Conservation (phyloP, 2,888 invertebrate genomes). For the Branchipolynoe longqiensis region DNA sequence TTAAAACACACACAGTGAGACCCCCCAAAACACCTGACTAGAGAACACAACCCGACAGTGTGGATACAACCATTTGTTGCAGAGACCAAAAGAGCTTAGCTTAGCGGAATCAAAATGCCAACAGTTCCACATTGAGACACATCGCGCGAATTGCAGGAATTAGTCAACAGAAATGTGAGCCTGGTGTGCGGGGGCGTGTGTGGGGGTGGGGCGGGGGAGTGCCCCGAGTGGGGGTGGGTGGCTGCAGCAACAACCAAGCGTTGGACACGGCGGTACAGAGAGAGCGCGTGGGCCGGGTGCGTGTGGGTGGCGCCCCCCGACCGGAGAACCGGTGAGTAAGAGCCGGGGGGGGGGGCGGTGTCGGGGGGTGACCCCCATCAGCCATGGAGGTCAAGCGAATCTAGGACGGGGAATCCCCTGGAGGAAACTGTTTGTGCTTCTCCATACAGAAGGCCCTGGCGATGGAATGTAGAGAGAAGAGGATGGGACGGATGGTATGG, state of each 20-base stretch:
- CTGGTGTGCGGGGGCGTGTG: background rate
- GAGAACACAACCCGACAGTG: too few species aligned
- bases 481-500: too few species aligned
- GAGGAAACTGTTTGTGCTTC: conserved; percentile 54
- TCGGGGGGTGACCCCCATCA: background rate
- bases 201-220: background rate
- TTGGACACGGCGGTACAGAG: background rate
- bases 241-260: conserved; percentile 11
- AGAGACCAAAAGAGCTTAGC: too few species aligned
- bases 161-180: background rate
- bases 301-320: background rate
- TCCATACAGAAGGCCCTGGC: too few species aligned
- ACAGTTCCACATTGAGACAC: too few species aligned
- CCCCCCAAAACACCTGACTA: too few species aligned
- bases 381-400: conserved; percentile 28
- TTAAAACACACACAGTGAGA: too few species aligned
- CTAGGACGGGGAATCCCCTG: conserved; percentile 54
- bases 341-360: background rate
- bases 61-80: too few species aligned
- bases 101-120: too few species aligned
- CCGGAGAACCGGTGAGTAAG: background rate
- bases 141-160: too few species aligned
- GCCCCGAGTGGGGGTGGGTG: background rate
- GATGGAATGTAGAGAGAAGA: too few species aligned
- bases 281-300: background rate